Percentiles rank a stretch among this genome's conserved stretches.
Evolutionary conservation across 2,797 vertebrate species (phyloP).

Genomic region (Carapus acus): DNA sequence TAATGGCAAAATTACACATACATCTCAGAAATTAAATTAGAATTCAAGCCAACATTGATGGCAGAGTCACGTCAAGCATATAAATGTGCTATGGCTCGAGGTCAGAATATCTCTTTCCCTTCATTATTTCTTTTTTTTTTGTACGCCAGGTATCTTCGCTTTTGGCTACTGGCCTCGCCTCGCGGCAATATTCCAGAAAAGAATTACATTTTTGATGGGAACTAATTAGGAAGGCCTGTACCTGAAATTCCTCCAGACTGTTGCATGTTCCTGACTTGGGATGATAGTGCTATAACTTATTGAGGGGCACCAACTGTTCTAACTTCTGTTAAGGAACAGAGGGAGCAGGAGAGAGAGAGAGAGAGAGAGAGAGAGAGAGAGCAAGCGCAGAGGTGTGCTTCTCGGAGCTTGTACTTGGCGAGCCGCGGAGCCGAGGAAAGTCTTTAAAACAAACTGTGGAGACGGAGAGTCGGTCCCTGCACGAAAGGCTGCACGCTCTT

Average conservation of each 20-base stretch:
- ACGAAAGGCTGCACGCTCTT: conserved; percentile 29
- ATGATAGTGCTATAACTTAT: conserved; percentile 66
- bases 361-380: conserved; percentile 37
- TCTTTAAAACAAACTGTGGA: conserved; percentile 49
- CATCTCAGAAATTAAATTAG: conserved; percentile 80
- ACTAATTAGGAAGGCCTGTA: conserved; percentile 75
- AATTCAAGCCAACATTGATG: conserved; percentile 77
- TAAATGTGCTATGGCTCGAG: conserved; percentile 78
- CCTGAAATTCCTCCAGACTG: conserved; percentile 70
- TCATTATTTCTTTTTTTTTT: conserved; percentile 64
- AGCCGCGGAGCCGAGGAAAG: conserved; percentile 19
- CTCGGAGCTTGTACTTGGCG: conserved; percentile 33
- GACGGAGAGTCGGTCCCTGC: conserved; percentile 42
- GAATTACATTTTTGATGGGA: conserved; percentile 80
- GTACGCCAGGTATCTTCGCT: conserved; percentile 73
- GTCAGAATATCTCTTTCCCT: conserved; percentile 78
- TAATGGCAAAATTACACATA: conserved; percentile 82
- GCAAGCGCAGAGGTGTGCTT: conserved; percentile 46
- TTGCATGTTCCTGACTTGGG: conserved; percentile 62
- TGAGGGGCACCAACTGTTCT: conserved; percentile 68
- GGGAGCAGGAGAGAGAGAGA: conserved; percentile 37
- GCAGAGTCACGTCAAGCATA: conserved; percentile 77
- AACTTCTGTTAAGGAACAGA: conserved; percentile 60
- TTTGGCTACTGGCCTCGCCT: conserved; percentile 70
- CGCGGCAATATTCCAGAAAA: conserved; percentile 72